These are phyloP conservation scores for Megaustenia siamemsis DNA, from an alignment of 2,888 invertebrate genomes.

Conservation along the genomic window DNA sequence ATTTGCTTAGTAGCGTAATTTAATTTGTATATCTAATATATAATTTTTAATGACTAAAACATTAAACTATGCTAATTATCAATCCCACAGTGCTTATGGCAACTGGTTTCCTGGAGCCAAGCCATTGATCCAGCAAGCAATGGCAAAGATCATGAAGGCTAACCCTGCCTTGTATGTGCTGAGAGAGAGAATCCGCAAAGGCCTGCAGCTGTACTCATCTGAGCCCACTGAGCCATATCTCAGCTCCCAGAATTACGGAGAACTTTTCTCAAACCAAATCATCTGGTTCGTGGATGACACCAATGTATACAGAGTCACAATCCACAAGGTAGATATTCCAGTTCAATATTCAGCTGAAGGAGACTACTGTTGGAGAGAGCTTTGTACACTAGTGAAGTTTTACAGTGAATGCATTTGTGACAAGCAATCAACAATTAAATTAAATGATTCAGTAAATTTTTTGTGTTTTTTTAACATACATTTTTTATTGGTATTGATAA, in stretches of 20 bases:
- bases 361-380: not conserved
- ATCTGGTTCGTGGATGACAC: constrained; percentile 99
- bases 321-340: constrained; percentile 89
- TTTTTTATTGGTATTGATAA: too few relatives aligned
- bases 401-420: too few relatives aligned
- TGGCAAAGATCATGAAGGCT: constrained; percentile 99
- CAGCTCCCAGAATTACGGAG: constrained; percentile 99
- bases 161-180: constrained; percentile 99
- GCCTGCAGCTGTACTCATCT: constrained; percentile 97
- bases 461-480: too few relatives aligned
- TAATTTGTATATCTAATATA: too few relatives aligned
- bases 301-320: constrained; percentile 99
- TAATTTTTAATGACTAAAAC: too few relatives aligned
- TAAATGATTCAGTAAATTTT: too few relatives aligned
- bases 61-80: too few relatives aligned
- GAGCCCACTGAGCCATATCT: constrained; percentile 99
- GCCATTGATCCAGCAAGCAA: constrained; percentile 98
- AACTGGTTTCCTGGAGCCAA: constrained; percentile 99
- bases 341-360: not conserved
- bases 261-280: constrained; percentile 99
- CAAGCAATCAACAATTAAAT: too few relatives aligned
- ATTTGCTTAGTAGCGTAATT: too few relatives aligned
- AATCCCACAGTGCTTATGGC: constrained; percentile 89
- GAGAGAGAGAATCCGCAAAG: constrained; percentile 98
- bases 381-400: not conserved